phyloP scores from a whole-genome alignment of 2,888 invertebrate species.

The Coelogynopora nodosa region DNA sequence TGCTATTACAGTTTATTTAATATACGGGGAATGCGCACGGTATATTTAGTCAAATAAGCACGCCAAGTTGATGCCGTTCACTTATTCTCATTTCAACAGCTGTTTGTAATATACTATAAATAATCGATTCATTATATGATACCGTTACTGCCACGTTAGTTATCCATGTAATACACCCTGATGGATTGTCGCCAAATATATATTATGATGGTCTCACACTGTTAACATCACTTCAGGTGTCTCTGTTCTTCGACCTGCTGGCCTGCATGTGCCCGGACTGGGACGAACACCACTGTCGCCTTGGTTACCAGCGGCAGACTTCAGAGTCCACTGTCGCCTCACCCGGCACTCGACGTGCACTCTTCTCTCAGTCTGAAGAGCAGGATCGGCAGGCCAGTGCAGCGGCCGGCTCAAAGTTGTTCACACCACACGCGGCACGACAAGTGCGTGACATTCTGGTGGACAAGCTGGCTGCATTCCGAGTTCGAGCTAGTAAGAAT shows the following conservation, averaged over 20 bases:
- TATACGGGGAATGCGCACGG: too few species aligned
- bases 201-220: too few species aligned
- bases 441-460: background rate
- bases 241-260: background rate
- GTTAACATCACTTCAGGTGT: background rate
- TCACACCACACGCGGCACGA: background rate
- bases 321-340: background rate
- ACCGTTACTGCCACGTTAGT: too few species aligned
- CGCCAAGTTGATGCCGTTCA: too few species aligned
- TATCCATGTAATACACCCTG: too few species aligned
- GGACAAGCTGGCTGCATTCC: background rate
- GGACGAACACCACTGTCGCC: background rate
- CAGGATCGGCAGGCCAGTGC: background rate
- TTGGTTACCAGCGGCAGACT: background rate
- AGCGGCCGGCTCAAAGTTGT: too few species aligned
- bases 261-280: background rate
- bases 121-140: too few species aligned
- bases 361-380: too few species aligned
- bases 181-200: too few species aligned
- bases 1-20: background rate
- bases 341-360: background rate
- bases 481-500: background rate
- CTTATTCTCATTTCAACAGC: too few species aligned
- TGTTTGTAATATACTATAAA: too few species aligned
- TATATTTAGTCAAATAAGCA: too few species aligned